phyloP scores from a whole-genome alignment of 2,888 invertebrate species.

The Sicus ferrugineus region DNA sequence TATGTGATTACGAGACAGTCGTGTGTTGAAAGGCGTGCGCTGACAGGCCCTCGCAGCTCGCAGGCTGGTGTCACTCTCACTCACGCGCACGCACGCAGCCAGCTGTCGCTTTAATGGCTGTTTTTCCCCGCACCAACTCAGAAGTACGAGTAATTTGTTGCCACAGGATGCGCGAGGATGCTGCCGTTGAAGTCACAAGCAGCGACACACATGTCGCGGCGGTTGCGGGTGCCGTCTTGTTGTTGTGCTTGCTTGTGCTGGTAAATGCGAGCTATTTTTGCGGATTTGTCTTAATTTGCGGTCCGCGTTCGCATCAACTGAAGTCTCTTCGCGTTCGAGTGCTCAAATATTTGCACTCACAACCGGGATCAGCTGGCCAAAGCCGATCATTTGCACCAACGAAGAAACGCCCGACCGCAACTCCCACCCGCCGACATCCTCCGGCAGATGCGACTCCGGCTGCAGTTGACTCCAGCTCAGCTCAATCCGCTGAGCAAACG shows the following conservation, averaged over 20 bases:
- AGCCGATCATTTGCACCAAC: background rate
- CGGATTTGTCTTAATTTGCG: background rate
- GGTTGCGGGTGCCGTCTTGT: background rate
- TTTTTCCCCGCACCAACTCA: constrained; percentile 8
- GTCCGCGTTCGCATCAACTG: background rate
- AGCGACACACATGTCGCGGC: background rate
- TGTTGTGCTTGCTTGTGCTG: background rate
- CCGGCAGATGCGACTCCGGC: background rate
- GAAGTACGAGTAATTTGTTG: constrained; percentile 20
- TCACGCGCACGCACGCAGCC: background rate
- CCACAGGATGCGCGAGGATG: constrained; percentile 12
- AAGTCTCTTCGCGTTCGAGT: background rate
- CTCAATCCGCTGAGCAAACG: background rate
- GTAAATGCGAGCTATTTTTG: background rate
- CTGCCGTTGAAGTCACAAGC: background rate
- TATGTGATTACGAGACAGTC: constrained; percentile 35
- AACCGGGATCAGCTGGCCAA: background rate
- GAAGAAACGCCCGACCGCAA: background rate
- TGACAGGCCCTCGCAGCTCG: background rate
- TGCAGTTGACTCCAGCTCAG: background rate
- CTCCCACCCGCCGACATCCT: background rate
- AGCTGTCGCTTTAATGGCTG: constrained; percentile 9
- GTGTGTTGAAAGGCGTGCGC: background rate
- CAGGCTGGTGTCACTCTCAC: background rate
- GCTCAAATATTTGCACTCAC: constrained; percentile 6